phyloP scores from a whole-genome alignment of 2,797 vertebrate species.

The Bovichtus diacanthus region DNA sequence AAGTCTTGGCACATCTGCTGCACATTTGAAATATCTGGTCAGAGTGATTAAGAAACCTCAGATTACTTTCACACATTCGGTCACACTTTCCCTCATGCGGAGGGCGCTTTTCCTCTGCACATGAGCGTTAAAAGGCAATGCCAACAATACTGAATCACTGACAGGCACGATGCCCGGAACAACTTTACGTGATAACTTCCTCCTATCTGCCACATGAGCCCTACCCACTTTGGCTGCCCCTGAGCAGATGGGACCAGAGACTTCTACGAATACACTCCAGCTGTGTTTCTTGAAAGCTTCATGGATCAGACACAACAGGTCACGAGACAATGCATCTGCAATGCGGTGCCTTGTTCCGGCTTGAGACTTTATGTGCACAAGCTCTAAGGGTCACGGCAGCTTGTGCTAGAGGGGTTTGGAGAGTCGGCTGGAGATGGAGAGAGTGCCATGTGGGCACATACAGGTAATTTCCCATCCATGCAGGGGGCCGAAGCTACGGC shows the following conservation, averaged over 20 bases:
- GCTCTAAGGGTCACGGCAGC: constrained; percentile 49
- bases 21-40: constrained; percentile 56
- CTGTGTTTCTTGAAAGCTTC: constrained; percentile 67
- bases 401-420: constrained; percentile 29
- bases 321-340: constrained; percentile 46
- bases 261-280: constrained; percentile 41
- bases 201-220: constrained; percentile 49
- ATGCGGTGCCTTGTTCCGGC: constrained; percentile 10
- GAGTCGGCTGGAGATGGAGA: constrained; percentile 50
- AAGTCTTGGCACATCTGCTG: constrained; percentile 47
- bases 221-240: constrained; percentile 47
- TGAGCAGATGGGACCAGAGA: constrained; percentile 72
- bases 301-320: constrained; percentile 77
- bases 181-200: constrained; percentile 70
- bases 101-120: constrained; percentile 45
- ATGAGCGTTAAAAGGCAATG: constrained; percentile 51
- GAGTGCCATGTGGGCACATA: constrained; percentile 59
- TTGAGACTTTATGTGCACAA: constrained; percentile 18
- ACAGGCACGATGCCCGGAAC: constrained; percentile 67
- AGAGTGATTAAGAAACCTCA: constrained; percentile 60
- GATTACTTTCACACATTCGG: constrained; percentile 71
- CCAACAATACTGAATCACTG: constrained; percentile 72
- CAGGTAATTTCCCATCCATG: constrained; percentile 75
- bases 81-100: constrained; percentile 60
- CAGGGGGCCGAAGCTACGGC: constrained; percentile 35